Conservation (phyloP, 2,797 vertebrate species). For the Simalia tracyae region DNA sequence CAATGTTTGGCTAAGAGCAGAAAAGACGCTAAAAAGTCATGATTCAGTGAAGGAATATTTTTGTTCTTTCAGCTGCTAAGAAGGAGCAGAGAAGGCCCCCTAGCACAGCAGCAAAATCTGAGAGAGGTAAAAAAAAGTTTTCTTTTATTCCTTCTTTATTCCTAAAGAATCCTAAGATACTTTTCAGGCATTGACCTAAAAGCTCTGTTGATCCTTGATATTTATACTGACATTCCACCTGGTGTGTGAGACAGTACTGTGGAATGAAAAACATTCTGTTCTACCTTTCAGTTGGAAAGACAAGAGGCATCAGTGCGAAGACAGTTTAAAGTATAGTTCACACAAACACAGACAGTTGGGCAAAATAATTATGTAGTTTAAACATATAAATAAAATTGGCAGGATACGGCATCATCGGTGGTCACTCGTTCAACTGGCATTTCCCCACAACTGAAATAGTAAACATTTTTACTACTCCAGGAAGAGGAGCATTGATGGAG, state of each 20-base stretch:
- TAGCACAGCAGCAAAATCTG: conserved; percentile 71
- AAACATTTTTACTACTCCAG: neutral
- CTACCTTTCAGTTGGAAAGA: neutral
- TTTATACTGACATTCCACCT: neutral
- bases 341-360: neutral
- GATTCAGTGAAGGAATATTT: conserved; percentile 56
- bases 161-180: neutral
- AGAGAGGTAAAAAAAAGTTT: conserved; percentile 67
- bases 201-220: neutral
- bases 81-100: conserved; percentile 75
- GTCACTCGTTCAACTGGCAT: neutral
- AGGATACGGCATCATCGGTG: neutral
- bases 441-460: neutral
- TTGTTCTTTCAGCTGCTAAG: conserved; percentile 73
- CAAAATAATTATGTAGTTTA: neutral
- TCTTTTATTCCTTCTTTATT: neutral
- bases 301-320: neutral
- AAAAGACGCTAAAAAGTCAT: conserved; percentile 13
- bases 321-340: neutral
- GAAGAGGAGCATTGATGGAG: neutral
- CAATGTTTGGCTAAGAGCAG: conserved; percentile 36
- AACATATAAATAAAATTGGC: neutral
- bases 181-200: neutral
- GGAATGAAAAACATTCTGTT: neutral
- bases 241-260: neutral